Conservation (phyloP, 2,888 invertebrate genomes). For the Eupithecia subumbrata region DNA sequence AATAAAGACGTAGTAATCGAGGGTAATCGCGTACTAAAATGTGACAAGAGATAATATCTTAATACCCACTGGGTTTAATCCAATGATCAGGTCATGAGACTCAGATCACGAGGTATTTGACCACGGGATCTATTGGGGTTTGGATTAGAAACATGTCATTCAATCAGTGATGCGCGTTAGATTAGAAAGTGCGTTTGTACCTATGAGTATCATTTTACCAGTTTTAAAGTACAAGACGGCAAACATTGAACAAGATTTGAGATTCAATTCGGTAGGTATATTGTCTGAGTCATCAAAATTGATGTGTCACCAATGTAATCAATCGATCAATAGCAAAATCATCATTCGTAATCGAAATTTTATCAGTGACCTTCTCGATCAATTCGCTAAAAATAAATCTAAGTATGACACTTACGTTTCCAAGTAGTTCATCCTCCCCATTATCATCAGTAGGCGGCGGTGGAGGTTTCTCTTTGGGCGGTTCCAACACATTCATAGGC, state of each 20-base stretch:
- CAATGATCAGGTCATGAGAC: constrained; percentile 1
- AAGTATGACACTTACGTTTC: constrained; percentile 68
- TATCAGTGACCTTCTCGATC: not conserved
- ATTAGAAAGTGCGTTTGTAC: not conserved
- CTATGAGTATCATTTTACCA: not conserved
- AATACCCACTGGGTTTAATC: constrained; percentile 3
- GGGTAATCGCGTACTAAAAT: not conserved
- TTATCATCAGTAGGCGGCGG: constrained; percentile 88
- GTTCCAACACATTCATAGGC: constrained; percentile 86
- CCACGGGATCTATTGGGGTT: not conserved
- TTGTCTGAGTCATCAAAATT: not conserved
- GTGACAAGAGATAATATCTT: not conserved
- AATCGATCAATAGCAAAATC: not conserved
- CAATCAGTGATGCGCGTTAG: not conserved
- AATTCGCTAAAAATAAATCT: not conserved
- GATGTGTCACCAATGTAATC: not conserved
- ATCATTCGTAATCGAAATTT: not conserved
- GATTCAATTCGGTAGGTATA: not conserved
- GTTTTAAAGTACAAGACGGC: not conserved
- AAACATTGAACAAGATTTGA: not conserved
- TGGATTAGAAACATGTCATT: constrained; percentile 5
- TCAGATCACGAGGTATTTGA: constrained; percentile 2
- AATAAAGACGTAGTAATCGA: not conserved
- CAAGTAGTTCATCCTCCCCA: constrained; percentile 73
- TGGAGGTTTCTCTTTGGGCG: constrained; percentile 94